Percentiles rank a stretch among this genome's conserved stretches.
These are phyloP conservation scores for Elysia crispata DNA, from an alignment of 2,888 invertebrate species.

Conservation along the genomic window DNA sequence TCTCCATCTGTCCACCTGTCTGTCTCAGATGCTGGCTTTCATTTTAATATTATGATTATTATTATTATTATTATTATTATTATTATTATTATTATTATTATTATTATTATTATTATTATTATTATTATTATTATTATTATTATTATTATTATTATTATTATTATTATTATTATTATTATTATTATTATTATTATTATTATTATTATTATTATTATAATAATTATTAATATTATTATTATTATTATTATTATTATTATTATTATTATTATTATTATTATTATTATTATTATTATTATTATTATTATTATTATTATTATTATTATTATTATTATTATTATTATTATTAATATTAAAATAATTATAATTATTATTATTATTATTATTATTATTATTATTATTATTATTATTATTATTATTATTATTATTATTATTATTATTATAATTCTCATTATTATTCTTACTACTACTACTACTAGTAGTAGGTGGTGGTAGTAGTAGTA, in stretches of 20 bases:
- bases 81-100: neutral
- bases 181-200: too few relatives aligned
- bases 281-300: slow-evolving; percentile 33
- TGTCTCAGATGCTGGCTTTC: too few relatives aligned
- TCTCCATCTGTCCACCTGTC: too few relatives aligned
- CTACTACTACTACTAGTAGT: too few relatives aligned
- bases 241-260: neutral
- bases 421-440: too few relatives aligned
- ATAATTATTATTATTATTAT: slow-evolving; percentile 10
- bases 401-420: neutral
- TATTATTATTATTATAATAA: too few relatives aligned
- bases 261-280: slow-evolving; percentile 33
- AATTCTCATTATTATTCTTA: too few relatives aligned
- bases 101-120: slow-evolving; percentile 40
- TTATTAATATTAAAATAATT: slow-evolving; percentile 14
- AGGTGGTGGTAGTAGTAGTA: neutral
- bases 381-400: slow-evolving; percentile 9
- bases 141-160: slow-evolving; percentile 40
- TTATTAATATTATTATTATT: too few relatives aligned
- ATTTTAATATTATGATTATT: too few relatives aligned
- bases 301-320: slow-evolving; percentile 38
- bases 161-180: neutral
- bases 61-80: too few relatives aligned
- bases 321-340: slow-evolving; percentile 37
- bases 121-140: slow-evolving; percentile 39